These are phyloP conservation scores for Phyto melanocephala DNA, from an alignment of 2,888 invertebrate species.

Conservation along the genomic window DNA sequence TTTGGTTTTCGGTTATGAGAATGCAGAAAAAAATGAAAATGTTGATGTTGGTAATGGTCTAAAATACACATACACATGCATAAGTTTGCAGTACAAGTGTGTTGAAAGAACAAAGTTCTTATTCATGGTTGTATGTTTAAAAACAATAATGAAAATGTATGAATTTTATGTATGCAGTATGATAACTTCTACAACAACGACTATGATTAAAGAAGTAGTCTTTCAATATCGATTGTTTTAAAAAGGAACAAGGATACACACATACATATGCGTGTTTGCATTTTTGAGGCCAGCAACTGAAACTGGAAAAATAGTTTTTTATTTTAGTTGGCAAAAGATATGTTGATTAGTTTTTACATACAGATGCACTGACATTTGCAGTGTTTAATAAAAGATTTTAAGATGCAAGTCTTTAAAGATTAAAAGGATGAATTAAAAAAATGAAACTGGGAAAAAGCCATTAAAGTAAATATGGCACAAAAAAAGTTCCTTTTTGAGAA, in stretches of 20 bases:
- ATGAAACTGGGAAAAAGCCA: too few species aligned
- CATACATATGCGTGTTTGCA: background rate
- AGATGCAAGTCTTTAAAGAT: too few species aligned
- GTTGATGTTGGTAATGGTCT: slow-evolving; percentile 37
- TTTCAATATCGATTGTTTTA: slow-evolving; percentile 33
- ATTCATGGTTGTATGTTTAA: background rate
- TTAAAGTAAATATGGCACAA: too few species aligned
- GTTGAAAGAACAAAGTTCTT: slow-evolving; percentile 20
- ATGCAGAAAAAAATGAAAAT: slow-evolving; percentile 20
- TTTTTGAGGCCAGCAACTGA: background rate
- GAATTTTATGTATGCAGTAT: background rate
- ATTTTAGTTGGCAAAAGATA: slow-evolving; percentile 16
- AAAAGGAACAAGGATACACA: background rate
- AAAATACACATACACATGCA: background rate
- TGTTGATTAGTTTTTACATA: slow-evolving; percentile 3
- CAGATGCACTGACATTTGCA: too few species aligned
- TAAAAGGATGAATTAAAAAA: too few species aligned
- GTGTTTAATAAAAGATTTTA: too few species aligned
- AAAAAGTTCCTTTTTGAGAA: too few species aligned
- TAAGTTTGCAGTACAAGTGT: slow-evolving; percentile 20
- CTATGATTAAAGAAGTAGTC: slow-evolving; percentile 22
- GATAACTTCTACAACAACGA: background rate
- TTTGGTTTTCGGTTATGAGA: slow-evolving; percentile 39
- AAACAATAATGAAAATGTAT: slow-evolving; percentile 36
- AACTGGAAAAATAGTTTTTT: background rate